These are phyloP conservation scores for Bruchidius siliquastri DNA, from an alignment of 2,888 invertebrate genomes.

Conservation along the genomic window DNA sequence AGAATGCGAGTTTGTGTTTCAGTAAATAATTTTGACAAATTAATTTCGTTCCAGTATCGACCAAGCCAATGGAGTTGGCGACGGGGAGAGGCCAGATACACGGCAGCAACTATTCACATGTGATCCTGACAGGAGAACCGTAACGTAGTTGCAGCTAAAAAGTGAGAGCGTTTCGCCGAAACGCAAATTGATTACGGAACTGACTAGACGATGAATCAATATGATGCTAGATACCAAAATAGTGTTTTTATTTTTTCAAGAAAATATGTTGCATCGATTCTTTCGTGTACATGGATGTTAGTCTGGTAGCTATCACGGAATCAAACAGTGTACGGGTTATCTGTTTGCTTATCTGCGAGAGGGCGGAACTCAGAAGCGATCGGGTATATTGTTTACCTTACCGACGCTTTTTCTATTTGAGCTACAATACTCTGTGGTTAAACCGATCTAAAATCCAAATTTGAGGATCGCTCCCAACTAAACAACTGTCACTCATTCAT, in stretches of 20 bases:
- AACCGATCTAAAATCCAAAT: too few species aligned
- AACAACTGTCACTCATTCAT: too few species aligned
- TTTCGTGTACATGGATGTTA: not conserved
- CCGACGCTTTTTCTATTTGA: too few species aligned
- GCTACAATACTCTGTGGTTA: too few species aligned
- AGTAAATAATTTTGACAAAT: constrained; percentile 4
- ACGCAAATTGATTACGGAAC: not conserved
- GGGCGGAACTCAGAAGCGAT: too few species aligned
- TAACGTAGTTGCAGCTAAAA: not conserved
- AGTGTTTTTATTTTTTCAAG: not conserved
- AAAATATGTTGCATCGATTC: not conserved
- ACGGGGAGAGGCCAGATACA: constrained; percentile 87
- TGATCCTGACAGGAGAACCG: constrained; percentile 45
- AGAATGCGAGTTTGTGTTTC: too few species aligned
- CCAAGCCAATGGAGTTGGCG: constrained; percentile 92
- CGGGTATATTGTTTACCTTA: too few species aligned
- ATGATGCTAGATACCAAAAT: not conserved
- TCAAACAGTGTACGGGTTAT: not conserved
- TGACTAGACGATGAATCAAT: not conserved
- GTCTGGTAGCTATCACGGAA: not conserved
- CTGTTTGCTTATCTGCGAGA: too few species aligned
- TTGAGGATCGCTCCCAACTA: too few species aligned
- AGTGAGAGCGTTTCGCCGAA: not conserved
- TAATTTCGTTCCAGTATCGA: constrained; percentile 77
- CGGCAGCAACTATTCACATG: constrained; percentile 94